Base-by-base conservation (phyloP, 2,797 vertebrate genomes). In the Siniperca obscura region DNA sequence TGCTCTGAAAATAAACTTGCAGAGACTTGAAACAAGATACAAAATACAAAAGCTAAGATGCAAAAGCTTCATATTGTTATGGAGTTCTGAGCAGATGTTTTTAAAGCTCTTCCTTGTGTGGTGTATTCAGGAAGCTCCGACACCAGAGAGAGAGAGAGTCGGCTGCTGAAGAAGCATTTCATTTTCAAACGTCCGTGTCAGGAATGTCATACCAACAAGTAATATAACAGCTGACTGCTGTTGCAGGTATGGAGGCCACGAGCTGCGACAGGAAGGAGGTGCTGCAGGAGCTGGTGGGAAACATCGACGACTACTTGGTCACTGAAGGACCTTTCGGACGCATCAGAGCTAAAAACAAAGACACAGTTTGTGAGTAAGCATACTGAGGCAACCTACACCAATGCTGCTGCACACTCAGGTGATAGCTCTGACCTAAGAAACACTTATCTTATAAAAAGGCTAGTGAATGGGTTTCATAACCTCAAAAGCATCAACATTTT, bases 201-300 rank as follows among this genome's bases (percentile, higher is more conserved):
- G 11, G 6, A 57, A 57, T 16, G 56, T 57, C 25, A 27, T 1
- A 5, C 22, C 5, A 27, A 7, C 25, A 27, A 3, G 55, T 36
- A 16, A 5, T 13, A 25, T 25, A 13, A 42, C 14, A 0, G n/a
- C 9, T 36, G 3, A 6, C 22, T 72, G 2, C 3, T 59, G n/a
- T 42, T 71, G 6, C 84, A 96, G 95, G 95, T 10, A 96, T 96
- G 95, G 94, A 94, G 70, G 94, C 93, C 2, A 96, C 69, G 0
- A 96, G 92, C 87, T 96, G 96, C 57, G 73, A 93, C 21, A 90
- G 95, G 81, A 96, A 93, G 82, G 95, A 95, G 73, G 86, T 48
- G 14, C 87, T 96, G 64, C 76, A 93, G 83, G 80, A 94, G 1
- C 69, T 96, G 60, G 89, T 95, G 22, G 93, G 90, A 0, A 84